Base-by-base conservation (phyloP, 2,797 vertebrate species). In the Scolopax rusticola region DNA sequence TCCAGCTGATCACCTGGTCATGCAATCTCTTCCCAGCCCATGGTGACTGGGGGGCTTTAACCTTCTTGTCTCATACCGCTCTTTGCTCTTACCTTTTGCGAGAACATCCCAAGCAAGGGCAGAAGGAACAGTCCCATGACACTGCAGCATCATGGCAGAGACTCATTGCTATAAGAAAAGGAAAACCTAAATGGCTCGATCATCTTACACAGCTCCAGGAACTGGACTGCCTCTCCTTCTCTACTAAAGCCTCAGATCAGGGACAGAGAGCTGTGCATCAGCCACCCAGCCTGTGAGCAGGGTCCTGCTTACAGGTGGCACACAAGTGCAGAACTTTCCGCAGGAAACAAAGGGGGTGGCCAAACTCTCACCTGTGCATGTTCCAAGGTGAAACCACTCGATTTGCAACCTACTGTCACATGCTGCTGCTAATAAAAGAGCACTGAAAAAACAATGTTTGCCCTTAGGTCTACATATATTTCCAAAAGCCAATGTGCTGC, bases 11-110 rank as follows among this genome's bases (percentile, higher is more conserved):
- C 70, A 41, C 43, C 12, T 7, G 0, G 14, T 25, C 60, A n/a
- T 0, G 3, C 28, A 9, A 4, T 19, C 12, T 78, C 50, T 41
- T 50, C 28, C 27, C 53, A 61, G 36, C 30, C 47, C 67, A 47
- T 2, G 1, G 23, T 36, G 15, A 17, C 53, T 3, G 5, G 2
- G 11, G 45, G 4, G 9, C 5, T 51, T 77, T 9, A 69, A 18
- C 45, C 43, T 86, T 57, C 69, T 77, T 14, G 1, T 11, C 18
- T 59, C 5, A 0, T 30, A 40, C 19, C 18, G 33, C 21, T 60
- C 56, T 57, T 69, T 32, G 30, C 5, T 56, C 41, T 77, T 9
- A 25, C 15, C 25, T 82, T 83, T 24, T 23, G 2, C 11, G 32
- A 23, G 20, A 67, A 38, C 6, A 8, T 48, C 38, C 15, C 48